Evolutionary conservation across 2,113 vertebrate genomes (phyloP).

Genomic region (Crotalus tigris): DNA sequence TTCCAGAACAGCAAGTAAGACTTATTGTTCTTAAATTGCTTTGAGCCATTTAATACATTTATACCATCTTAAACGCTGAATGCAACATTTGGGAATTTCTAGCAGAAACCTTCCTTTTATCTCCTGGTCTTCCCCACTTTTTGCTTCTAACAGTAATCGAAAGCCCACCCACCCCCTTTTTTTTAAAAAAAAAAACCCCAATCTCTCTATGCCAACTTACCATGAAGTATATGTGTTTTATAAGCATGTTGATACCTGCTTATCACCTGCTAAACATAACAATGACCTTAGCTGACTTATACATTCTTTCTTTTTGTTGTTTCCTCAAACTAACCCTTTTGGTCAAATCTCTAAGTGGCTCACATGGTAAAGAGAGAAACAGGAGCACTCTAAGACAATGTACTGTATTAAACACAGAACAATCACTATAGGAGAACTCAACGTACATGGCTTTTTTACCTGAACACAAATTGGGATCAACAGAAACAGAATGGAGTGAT

Average conservation of each 20-base stretch:
- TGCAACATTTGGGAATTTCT: neutral
- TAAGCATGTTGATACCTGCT: neutral
- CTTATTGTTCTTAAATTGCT: neutral
- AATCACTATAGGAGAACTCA: neutral
- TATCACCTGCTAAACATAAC: neutral
- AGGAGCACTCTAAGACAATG: too few relatives aligned
- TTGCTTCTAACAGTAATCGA: neutral
- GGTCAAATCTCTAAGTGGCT: neutral
- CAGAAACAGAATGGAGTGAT: neutral
- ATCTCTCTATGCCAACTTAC: neutral
- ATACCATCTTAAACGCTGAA: neutral
- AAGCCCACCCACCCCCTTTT: neutral
- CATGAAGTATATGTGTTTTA: neutral
- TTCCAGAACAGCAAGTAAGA: neutral
- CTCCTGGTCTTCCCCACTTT: neutral
- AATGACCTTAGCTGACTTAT: neutral
- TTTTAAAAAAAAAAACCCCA: neutral
- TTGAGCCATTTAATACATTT: conserved; percentile 4
- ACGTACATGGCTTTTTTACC: neutral
- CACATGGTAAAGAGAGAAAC: neutral
- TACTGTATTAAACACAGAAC: neutral
- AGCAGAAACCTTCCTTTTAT: neutral
- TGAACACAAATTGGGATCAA: neutral
- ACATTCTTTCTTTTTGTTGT: neutral
- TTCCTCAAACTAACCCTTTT: neutral